Conservation (phyloP, 2,888 invertebrate species). For the Sinelater perroti region DNA sequence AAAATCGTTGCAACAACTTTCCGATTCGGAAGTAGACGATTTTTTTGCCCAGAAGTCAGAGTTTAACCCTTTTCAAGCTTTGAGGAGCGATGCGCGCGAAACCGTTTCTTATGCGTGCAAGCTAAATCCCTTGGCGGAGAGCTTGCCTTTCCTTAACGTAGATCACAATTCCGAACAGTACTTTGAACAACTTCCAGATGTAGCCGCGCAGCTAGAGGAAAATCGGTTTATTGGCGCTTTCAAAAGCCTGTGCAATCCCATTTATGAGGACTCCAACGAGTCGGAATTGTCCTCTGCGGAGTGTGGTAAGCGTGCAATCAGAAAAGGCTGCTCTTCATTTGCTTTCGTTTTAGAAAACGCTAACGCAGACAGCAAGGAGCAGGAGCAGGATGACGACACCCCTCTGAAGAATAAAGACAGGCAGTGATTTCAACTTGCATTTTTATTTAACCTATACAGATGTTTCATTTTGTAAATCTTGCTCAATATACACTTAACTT, state of each 20-base stretch:
- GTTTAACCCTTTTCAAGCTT: background rate
- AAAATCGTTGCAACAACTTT: background rate
- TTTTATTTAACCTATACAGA: no score
- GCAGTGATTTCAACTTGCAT: no score
- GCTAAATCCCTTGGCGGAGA: background rate
- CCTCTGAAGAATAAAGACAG: no score
- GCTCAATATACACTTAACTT: no score
- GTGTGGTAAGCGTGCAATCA: slow-evolving; percentile 22
- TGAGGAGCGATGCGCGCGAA: slow-evolving; percentile 3
- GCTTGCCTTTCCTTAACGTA: background rate
- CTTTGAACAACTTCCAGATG: slow-evolving; percentile 10
- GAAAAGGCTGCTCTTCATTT: no score
- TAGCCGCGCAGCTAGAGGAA: slow-evolving; percentile 20
- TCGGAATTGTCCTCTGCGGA: slow-evolving; percentile 27
- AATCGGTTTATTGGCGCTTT: slow-evolving; percentile 30
- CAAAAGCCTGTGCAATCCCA: slow-evolving; percentile 25
- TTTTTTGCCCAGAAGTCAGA: background rate
- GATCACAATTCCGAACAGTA: background rate
- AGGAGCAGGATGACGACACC: no score
- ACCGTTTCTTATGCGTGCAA: slow-evolving; percentile 8
- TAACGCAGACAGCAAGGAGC: no score
- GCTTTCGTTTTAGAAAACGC: no score
- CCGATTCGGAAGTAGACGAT: slow-evolving; percentile 6
- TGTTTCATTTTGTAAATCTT: no score
- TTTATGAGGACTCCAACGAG: slow-evolving; percentile 2